Evolutionary conservation across 2,113 vertebrate species (phyloP), one percentile per base, ranked within the genome.

Genomic region (Lophius piscatorius): DNA sequence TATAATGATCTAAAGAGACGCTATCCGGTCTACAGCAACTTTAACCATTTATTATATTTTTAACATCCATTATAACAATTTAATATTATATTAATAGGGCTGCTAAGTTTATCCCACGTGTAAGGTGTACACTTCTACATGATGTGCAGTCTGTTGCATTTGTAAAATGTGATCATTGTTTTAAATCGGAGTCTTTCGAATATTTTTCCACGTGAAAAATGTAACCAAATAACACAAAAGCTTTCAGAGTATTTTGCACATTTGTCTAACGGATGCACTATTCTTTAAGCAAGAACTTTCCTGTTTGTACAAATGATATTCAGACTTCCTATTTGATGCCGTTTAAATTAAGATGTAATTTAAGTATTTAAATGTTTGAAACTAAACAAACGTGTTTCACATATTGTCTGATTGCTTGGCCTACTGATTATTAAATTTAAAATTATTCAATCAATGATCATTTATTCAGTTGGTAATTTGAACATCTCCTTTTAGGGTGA

Each of bases 231-330:
- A 29, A 13, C 34, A 18, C 7, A 54, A 33, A 52, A 68, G 9
- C 26, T 36, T 26, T 36, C 7, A 26, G 61, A 47, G 63, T 39
- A 17, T 70, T 71, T 70, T 74, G 62, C 71, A 70, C 65, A 18
- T 23, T 40, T 28, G 3, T 36, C 14, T n/a, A 35, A 34, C 2
- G 2, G 20, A 75, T 17, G 33, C 41, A 54, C 24, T 62, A 4
- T 61, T n/a, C 12, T 49, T 3, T 23, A 12, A 49, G 18, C 4
- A 28, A 28, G 26, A 5, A 4, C 26, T 14, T 52, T 40, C 16
- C 4, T 49, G 23, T 44, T 63, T 42, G 34, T 48, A 38, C 3
- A 42, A 39, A 18, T 48, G 3, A 50, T 34, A 16, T 22, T 20
- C 17, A 48, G 4, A 47, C 3, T 9, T 28, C 26, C 26, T 9